A percentile compares a stretch with the other conserved stretches of the same genome.
phyloP scores from a whole-genome alignment of 1,140 invertebrate genomes.

The Drosophila suzukii region DNA sequence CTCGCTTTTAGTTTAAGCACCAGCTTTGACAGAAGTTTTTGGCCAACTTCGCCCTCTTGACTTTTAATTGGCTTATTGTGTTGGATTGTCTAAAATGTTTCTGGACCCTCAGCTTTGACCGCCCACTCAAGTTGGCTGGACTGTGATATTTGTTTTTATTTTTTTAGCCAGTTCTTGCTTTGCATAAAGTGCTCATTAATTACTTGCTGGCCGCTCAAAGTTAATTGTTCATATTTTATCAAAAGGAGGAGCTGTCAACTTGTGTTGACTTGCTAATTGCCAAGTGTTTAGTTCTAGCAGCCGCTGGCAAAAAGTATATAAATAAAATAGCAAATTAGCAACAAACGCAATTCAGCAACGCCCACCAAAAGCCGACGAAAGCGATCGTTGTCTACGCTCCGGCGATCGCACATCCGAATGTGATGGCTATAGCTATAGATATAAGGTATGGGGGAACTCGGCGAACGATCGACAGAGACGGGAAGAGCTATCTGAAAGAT shows the following conservation, averaged over 20 bases:
- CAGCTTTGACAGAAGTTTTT: conserved; percentile 51
- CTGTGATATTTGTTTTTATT: conserved; percentile 26
- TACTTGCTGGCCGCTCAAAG: conserved; percentile 38
- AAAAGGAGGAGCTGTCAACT: conserved; percentile 63
- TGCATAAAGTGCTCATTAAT: conserved; percentile 33
- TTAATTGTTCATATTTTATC: conserved; percentile 63
- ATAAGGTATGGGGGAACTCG: conserved; percentile 18
- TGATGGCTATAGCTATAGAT: conserved; percentile 20
- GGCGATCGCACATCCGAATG: conserved; percentile 30
- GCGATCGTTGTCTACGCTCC: conserved; percentile 44
- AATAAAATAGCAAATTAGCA: background rate
- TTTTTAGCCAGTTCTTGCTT: conserved; percentile 15
- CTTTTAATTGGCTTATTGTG: conserved; percentile 77
- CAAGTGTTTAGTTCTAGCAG: conserved; percentile 60
- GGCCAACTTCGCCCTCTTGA: conserved; percentile 38
- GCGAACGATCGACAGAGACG: conserved; percentile 27
- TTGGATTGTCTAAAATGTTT: conserved; percentile 55
- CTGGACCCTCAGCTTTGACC: conserved; percentile 19
- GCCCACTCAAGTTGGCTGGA: conserved; percentile 37
- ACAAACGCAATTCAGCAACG: conserved; percentile 24
- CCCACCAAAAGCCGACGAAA: conserved; percentile 36
- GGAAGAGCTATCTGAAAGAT: conserved; percentile 26
- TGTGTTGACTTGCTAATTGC: conserved; percentile 74
- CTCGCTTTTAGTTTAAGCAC: conserved; percentile 8
- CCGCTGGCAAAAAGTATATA: conserved; percentile 12